Evolutionary conservation across 2,888 invertebrate species (phyloP).

Genomic region (Drosophila borealis): DNA sequence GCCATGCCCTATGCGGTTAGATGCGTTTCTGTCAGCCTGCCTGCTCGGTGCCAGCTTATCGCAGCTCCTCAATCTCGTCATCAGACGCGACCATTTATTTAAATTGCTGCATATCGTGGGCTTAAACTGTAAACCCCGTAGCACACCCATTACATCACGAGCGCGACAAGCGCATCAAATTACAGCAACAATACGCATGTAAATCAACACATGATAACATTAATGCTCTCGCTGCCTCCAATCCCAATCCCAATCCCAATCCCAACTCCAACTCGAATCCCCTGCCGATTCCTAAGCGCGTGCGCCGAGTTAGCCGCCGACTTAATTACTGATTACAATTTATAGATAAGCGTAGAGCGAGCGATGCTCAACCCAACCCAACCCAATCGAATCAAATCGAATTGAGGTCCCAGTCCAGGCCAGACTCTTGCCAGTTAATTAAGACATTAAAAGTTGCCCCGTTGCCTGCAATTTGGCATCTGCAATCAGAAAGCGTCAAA

Average conservation of each 20-base stretch:
- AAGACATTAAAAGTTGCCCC: slow-evolving; percentile 72
- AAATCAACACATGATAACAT: slow-evolving; percentile 76
- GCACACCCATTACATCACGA: slow-evolving; percentile 41
- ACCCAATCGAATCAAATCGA: slow-evolving; percentile 22
- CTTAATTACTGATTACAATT: slow-evolving; percentile 83
- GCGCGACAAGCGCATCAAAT: slow-evolving; percentile 53
- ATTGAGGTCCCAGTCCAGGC: slow-evolving; percentile 23
- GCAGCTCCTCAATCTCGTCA: slow-evolving; percentile 35
- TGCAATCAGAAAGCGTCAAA: slow-evolving; percentile 48
- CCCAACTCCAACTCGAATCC: slow-evolving; percentile 8
- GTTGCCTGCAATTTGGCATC: slow-evolving; percentile 57
- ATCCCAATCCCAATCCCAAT: slow-evolving; percentile 27
- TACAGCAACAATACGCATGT: slow-evolving; percentile 67
- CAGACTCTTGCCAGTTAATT: slow-evolving; percentile 65
- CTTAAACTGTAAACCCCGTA: slow-evolving; percentile 30
- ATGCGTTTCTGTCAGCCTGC: slow-evolving; percentile 26
- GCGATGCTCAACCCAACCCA: slow-evolving; percentile 1
- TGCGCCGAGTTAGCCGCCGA: slow-evolving; percentile 54
- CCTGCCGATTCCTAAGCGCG: slow-evolving; percentile 44
- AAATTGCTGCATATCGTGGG: slow-evolving; percentile 52
- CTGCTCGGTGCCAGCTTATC: slow-evolving; percentile 36
- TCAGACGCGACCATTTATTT: slow-evolving; percentile 48
- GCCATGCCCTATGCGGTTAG: not conserved
- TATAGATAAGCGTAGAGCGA: slow-evolving; percentile 69
- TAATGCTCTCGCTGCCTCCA: slow-evolving; percentile 43